Evolutionary conservation across 2,888 invertebrate species (phyloP).

Genomic region (Sthenelais limicola): DNA sequence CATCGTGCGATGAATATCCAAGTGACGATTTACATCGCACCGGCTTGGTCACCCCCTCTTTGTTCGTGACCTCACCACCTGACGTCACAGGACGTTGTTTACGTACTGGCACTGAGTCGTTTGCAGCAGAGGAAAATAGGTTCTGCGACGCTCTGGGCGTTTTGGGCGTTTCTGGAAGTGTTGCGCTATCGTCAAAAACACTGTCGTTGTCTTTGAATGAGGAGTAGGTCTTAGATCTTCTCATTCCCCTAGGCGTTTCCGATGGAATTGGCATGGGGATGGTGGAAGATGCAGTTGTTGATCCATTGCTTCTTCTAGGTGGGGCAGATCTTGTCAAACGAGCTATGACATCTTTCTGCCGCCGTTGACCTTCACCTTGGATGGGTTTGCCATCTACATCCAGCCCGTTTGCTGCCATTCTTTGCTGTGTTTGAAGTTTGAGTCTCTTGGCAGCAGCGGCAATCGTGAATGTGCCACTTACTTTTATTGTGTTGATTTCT

Average conservation of each 20-base stretch:
- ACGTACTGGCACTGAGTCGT: not conserved
- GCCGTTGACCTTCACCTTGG: not conserved
- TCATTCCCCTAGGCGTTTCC: too few relatives aligned
- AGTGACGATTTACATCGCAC: constrained; percentile 8
- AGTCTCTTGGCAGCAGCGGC: constrained; percentile 60
- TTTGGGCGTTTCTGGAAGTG: not conserved
- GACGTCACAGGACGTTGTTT: not conserved
- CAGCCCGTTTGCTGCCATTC: not conserved
- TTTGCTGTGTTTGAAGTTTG: constrained; percentile 48
- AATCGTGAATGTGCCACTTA: constrained; percentile 60
- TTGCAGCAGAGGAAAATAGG: not conserved
- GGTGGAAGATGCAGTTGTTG: too few relatives aligned
- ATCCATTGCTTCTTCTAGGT: too few relatives aligned
- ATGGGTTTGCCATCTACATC: not conserved
- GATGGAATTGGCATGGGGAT: too few relatives aligned
- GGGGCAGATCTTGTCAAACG: too few relatives aligned
- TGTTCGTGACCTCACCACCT: not conserved
- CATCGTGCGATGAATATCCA: constrained; percentile 6
- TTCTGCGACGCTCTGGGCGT: not conserved
- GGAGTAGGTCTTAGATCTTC: too few relatives aligned
- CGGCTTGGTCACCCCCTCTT: not conserved
- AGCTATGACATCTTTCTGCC: too few relatives aligned
- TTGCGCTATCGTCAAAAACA: not conserved
- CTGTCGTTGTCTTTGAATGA: too few relatives aligned
- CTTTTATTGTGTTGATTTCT: constrained; percentile 51